phyloP scores from a whole-genome alignment of 2,888 invertebrate genomes.

The Sussaba pulchella region DNA sequence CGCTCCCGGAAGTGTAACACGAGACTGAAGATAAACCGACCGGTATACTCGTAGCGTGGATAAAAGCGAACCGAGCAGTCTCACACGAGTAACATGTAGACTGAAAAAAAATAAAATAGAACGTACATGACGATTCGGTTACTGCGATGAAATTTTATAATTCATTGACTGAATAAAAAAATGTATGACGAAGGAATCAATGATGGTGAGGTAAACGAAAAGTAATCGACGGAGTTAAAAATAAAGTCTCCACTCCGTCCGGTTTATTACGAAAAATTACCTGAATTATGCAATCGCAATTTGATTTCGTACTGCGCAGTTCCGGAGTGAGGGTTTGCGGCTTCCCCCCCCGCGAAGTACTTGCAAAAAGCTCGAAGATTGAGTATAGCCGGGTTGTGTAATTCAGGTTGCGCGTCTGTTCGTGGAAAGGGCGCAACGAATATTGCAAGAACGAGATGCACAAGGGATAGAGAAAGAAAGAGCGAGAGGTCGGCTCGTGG shows the following conservation, averaged over 20 bases:
- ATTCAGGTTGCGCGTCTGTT: constrained; percentile 24
- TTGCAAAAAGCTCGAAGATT: constrained; percentile 16
- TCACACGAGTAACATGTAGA: neutral
- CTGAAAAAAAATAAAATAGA: neutral
- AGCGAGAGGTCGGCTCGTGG: constrained; percentile 22
- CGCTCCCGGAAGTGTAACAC: constrained; percentile 56
- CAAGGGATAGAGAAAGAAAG: constrained; percentile 20
- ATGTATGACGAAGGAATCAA: neutral
- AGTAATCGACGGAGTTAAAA: neutral
- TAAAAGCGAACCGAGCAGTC: neutral
- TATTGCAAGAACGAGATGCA: constrained; percentile 2
- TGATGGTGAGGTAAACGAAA: neutral
- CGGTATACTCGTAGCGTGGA: neutral
- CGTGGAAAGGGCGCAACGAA: constrained; percentile 1
- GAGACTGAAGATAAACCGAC: constrained; percentile 30
- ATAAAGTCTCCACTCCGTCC: neutral
- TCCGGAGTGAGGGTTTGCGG: neutral
- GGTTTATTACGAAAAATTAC: neutral
- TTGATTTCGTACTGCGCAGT: neutral
- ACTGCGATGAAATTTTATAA: neutral
- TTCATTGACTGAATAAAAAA: neutral
- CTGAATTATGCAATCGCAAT: neutral
- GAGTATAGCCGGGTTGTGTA: constrained; percentile 41
- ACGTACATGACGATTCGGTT: neutral
- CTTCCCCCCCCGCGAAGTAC: neutral